phyloP scores from a whole-genome alignment of 2,113 vertebrate species.

The Struthio camelus region DNA sequence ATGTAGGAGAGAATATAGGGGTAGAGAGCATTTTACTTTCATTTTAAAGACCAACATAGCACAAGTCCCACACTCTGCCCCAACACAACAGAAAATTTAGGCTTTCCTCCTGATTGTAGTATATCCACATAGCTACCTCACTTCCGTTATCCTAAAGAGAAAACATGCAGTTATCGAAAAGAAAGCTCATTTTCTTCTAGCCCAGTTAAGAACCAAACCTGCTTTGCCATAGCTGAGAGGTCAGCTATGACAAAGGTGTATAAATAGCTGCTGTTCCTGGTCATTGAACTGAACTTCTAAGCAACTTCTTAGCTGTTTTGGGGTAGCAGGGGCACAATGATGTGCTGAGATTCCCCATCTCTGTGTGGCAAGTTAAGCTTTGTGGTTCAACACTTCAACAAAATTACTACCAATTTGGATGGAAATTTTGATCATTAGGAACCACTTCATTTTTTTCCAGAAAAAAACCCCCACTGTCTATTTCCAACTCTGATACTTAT shows the following conservation, averaged over 20 bases:
- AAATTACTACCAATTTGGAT: background rate
- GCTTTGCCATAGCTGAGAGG: background rate
- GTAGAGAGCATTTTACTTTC: background rate
- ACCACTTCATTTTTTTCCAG: background rate
- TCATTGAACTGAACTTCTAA: background rate
- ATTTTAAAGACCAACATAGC: background rate
- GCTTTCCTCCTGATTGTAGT: background rate
- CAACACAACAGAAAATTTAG: background rate
- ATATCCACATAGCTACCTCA: background rate
- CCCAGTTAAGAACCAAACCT: background rate
- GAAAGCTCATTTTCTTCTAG: background rate
- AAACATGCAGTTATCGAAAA: background rate
- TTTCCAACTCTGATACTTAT: background rate
- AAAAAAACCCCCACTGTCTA: background rate
- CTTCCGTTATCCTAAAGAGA: background rate
- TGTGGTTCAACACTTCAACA: background rate
- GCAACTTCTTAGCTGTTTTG: background rate
- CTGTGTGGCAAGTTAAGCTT: background rate
- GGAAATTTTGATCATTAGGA: background rate
- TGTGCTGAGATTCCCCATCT: background rate
- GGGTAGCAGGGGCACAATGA: background rate
- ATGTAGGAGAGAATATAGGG: background rate
- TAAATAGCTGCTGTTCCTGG: background rate
- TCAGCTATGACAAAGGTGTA: background rate
- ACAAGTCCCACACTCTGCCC: background rate